Percentiles rank a stretch among this genome's conserved stretches.
These are phyloP conservation scores for Gallinago stenura DNA, from an alignment of 2,797 vertebrate species.

Conservation along the genomic window DNA sequence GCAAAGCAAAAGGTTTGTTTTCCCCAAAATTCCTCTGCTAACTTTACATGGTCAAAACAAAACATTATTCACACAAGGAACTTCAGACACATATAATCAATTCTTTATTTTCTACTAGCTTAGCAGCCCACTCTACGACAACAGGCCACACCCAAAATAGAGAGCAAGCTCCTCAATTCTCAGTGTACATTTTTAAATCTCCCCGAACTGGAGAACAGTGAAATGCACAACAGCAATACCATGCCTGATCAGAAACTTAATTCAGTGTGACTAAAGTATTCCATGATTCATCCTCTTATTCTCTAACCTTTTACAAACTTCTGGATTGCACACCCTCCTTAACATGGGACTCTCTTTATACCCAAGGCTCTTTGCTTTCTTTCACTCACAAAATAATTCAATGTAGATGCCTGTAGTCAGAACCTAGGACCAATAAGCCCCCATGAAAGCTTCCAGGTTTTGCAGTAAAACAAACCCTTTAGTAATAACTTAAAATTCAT, in stretches of 20 bases:
- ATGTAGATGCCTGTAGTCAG: not conserved
- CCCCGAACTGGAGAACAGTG: not conserved
- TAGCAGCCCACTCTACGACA: not conserved
- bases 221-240: not conserved
- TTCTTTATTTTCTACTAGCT: slow-evolving; percentile 22
- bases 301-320: not conserved
- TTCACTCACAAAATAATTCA: not conserved
- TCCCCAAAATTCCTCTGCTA: not conserved
- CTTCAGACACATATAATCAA: not conserved
- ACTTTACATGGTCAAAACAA: not conserved
- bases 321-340: not conserved
- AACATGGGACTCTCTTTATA: not conserved
- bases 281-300: not conserved
- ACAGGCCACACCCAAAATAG: not conserved
- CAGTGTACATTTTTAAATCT: not conserved
- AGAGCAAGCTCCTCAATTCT: not conserved
- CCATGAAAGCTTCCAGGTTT: not conserved
- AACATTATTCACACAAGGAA: not conserved
- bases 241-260: not conserved
- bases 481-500: not conserved
- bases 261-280: not conserved
- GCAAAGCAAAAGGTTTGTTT: not conserved
- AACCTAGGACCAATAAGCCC: not conserved
- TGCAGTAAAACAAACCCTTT: not conserved
- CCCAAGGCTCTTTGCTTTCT: not conserved